Base-by-base conservation (phyloP, 2,113 vertebrate genomes). In the Gymnobelideus leadbeateri region DNA sequence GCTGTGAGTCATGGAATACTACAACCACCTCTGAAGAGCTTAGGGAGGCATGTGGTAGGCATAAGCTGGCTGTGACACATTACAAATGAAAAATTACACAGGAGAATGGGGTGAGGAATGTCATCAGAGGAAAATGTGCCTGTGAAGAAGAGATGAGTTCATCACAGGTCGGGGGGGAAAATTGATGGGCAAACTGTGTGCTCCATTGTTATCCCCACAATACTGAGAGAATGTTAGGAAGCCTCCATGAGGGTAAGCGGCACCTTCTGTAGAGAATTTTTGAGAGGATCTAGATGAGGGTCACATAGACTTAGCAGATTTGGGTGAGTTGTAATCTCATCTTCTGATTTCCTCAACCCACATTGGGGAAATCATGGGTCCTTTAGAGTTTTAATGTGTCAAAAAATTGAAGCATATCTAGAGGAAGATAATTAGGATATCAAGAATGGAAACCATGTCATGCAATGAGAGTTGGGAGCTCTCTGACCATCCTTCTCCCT, bases 1-100 rank as follows among this genome's bases (percentile, higher is more conserved):
- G 68, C 19, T 84, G 68, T 84, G 68, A 84, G 68, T 84, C 68
- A 84, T 84, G n/a, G n/a, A 84, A 84, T 84, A n/a, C 68, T 84
- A n/a, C 68, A 43, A 84, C n/a, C 68, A 23, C 43, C 37, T 43
- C 37, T 84, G 68, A 84, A 84, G 68, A 84, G n/a, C 61, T 23
- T 43, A 21, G 68, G 68, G n/a, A 84, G n/a, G 68, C 68, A 84
- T 23, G n/a, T 84, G 68, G 68, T 84, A n/a, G 68, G 68, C 19
- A 16, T 84, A 84, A 84, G 37, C 19, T 84, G 68, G n/a, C 16
- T 84, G 19, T 84, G 68, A 43, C 16, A 84, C 19, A 21, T 84
- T 84, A 84, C 19, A 84, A 84, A 84, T 84, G 68, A 84, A 37
- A 84, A 84, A 84, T 43, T 84, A 43, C 68, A 84, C 68, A 84